phyloP scores from a whole-genome alignment of 2,797 vertebrate genomes.

The Dendrocincla tyrannina region DNA sequence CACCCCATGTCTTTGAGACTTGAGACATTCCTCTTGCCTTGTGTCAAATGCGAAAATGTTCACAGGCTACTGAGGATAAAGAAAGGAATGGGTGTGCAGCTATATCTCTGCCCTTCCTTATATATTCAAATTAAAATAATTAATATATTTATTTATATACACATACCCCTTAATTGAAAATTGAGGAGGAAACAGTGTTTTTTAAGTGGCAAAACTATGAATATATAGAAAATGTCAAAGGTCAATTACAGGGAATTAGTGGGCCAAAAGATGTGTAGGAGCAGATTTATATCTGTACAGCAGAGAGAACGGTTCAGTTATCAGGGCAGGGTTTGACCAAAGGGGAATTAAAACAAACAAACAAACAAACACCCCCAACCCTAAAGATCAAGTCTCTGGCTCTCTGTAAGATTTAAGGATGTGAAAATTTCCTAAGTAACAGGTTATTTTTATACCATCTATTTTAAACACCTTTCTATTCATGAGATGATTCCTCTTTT shows the following conservation, averaged over 20 bases:
- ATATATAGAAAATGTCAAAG: not conserved
- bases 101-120: not conserved
- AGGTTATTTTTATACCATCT: constrained; percentile 61
- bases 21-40: not conserved
- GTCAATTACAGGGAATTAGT: not conserved
- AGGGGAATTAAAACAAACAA: not conserved
- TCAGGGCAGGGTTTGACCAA: not conserved
- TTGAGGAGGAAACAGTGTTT: not conserved
- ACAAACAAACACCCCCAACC: not conserved
- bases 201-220: not conserved
- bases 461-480: constrained; percentile 63
- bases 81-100: not conserved
- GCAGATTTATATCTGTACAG: not conserved
- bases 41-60: not conserved
- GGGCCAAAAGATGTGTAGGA: not conserved
- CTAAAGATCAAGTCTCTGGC: constrained; percentile 16
- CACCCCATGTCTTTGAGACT: not conserved
- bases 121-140: not conserved
- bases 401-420: constrained; percentile 34
- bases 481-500: constrained; percentile 30
- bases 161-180: not conserved
- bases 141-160: not conserved
- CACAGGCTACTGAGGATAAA: not conserved
- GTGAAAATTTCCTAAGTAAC: constrained; percentile 63
- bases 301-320: not conserved